These are phyloP conservation scores for Lutjanus argentimaculatus DNA, from an alignment of 2,797 vertebrate genomes.

Conservation along the genomic window DNA sequence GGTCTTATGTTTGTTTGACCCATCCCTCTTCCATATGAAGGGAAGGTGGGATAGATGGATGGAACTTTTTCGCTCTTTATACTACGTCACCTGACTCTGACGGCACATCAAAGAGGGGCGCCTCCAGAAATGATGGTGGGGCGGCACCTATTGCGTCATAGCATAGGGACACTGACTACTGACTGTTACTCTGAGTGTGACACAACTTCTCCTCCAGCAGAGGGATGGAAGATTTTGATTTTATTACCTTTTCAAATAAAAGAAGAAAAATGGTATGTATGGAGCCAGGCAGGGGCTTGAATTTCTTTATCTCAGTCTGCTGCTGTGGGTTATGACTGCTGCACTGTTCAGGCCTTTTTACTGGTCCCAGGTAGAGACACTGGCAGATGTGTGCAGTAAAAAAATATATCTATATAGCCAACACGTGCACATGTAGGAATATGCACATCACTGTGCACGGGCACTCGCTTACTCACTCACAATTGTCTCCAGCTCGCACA, in stretches of 20 bases:
- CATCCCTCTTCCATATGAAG: too few relatives aligned
- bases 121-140: too few relatives aligned
- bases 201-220: slow-evolving; percentile 3
- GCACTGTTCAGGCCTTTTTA: slow-evolving; percentile 88
- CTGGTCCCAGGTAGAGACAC: slow-evolving; percentile 90
- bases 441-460: slow-evolving; percentile 64
- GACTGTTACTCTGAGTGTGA: neutral
- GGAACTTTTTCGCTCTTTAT: too few relatives aligned
- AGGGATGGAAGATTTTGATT: neutral
- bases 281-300: slow-evolving; percentile 77
- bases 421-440: slow-evolving; percentile 89
- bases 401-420: slow-evolving; percentile 88
- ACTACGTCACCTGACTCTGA: too few relatives aligned
- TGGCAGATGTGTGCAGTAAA: slow-evolving; percentile 95
- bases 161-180: neutral
- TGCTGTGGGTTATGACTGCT: slow-evolving; percentile 85
- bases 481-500: neutral
- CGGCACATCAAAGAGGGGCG: too few relatives aligned
- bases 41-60: too few relatives aligned
- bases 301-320: slow-evolving; percentile 89
- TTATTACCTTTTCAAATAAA: slow-evolving; percentile 18
- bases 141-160: too few relatives aligned
- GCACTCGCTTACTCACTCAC: slow-evolving; percentile 41
- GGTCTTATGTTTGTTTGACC: too few relatives aligned
- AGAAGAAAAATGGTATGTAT: slow-evolving; percentile 59